Evolutionary conservation across 2,797 vertebrate species (phyloP), one percentile per base, ranked within the genome.

Genomic region (Champsocephalus gunnari): DNA sequence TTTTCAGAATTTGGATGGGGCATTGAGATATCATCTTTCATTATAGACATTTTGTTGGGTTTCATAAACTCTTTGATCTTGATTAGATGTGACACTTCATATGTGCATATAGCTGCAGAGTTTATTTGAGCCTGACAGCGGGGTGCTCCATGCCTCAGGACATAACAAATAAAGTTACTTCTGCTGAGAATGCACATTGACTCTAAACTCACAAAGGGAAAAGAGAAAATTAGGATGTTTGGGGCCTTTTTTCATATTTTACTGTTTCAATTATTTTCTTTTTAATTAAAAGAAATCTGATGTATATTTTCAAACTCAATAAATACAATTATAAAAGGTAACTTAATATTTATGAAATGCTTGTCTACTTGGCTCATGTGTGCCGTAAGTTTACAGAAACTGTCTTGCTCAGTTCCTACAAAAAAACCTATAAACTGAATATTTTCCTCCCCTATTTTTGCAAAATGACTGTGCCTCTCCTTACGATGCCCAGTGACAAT

Each of bases 1-100:
- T 67, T 68, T 74, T 75, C 54, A 67, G 68, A 49, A 81, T 79
- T 85, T 77, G 79, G 63, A 81, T 1, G 32, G 84, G 63, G 48
- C 68, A 77, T 81, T 73, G 60, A 12, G 88, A 89, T 87, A 77
- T 60, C 51, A 87, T 90, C 83, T 89, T 89, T 89, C 83, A 89
- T 84, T 83, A 81, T 59, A 73, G 71, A 82, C 70, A 83, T 81
- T 83, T 83, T 81, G 71, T 61, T 57, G 55, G 53, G 21, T 81
- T 86, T 87, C 58, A 49, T 19, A 66, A 80, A 75, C 45, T 68
- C 72, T 90, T 88, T 90, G 80, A 88, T 87, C 66, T 60, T 61
- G 76, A 90, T 85, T 83, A 75, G 77, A 85, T 50, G 66, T 67
- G 82, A 80, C 63, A 19, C 38, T 59, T 44, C 43, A 6, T 59